These are phyloP conservation scores for Psococerastis gibbosa DNA, from an alignment of 2,888 invertebrate genomes.

Conservation along the genomic window DNA sequence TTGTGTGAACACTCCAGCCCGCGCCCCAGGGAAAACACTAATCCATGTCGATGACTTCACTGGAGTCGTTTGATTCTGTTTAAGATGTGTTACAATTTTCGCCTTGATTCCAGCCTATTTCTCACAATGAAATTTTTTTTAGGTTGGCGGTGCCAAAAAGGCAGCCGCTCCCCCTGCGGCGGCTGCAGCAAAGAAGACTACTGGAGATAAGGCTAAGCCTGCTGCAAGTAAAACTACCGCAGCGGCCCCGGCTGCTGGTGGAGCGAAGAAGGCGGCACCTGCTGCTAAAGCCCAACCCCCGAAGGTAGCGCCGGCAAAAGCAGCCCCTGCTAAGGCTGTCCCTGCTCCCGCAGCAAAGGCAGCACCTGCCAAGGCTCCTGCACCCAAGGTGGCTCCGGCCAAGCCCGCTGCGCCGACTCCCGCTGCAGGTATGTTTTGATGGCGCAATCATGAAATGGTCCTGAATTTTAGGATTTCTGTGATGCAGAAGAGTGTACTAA, in stretches of 20 bases:
- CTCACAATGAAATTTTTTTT: too few relatives aligned
- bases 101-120: too few relatives aligned
- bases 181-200: not conserved
- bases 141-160: not conserved
- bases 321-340: not conserved
- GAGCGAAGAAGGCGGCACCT: not conserved
- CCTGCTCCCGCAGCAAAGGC: not conserved
- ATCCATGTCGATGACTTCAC: too few relatives aligned
- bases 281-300: not conserved
- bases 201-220: not conserved
- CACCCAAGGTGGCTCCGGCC: not conserved
- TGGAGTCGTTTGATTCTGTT: too few relatives aligned
- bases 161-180: not conserved
- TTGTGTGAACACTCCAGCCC: too few relatives aligned
- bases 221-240: not conserved
- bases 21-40: too few relatives aligned
- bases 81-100: too few relatives aligned
- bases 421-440: not conserved
- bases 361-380: not conserved
- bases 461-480: too few relatives aligned
- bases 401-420: not conserved
- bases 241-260: not conserved
- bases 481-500: too few relatives aligned
- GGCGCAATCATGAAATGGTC: too few relatives aligned
- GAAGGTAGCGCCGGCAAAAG: not conserved